Evolutionary conservation across 2,113 vertebrate species (phyloP), one percentile per base, ranked within the genome.

Genomic region (Neogale vison): DNA sequence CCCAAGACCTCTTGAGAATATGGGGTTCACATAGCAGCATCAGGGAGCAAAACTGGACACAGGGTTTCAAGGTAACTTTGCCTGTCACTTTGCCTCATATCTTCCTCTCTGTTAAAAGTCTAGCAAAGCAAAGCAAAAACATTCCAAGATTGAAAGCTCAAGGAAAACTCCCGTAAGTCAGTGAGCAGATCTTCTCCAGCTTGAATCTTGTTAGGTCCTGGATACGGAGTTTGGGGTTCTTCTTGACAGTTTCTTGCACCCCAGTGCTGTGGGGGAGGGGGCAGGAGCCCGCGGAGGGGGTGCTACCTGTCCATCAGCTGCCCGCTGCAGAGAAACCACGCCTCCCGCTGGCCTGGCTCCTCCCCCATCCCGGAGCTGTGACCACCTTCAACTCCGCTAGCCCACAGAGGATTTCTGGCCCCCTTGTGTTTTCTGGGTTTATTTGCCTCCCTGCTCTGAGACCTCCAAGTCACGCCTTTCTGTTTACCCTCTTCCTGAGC

Each of bases 81-180:
- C 55, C 61, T 17, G 57, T 17, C 72, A 10, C 36, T 79, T 79
- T 67, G 71, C 90, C 14, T 82, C 34, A 34, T 2, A 3, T 14
- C 11, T 55, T 72, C 26, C 36, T 82, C 76, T 76, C 90, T 74
- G 90, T 83, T 69, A 36, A 87, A 95, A 74, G 9, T 89, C 47
- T 31, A 47, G 71, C 20, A 67, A 71, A 77, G 39, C 42, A 76
- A 59, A 29, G 50, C 67, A 69, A 69, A 69, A n/a, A 24, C 24
- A 34, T 23, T 39, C 12, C 17, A n/a, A 72, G 45, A 95, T 95
- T 36, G 67, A 76, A 85, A 96, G 65, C 91, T 95, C 31, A 26
- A 7, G n/a, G 23, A 55, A 69, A 95, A 55, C 34, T 91, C 17
- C 65, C 8, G 76, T 63, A 85, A 55, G n/a, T 74, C 55, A 67